Conservation (phyloP, 2,113 vertebrate species). For the Dinomys branickii region DNA sequence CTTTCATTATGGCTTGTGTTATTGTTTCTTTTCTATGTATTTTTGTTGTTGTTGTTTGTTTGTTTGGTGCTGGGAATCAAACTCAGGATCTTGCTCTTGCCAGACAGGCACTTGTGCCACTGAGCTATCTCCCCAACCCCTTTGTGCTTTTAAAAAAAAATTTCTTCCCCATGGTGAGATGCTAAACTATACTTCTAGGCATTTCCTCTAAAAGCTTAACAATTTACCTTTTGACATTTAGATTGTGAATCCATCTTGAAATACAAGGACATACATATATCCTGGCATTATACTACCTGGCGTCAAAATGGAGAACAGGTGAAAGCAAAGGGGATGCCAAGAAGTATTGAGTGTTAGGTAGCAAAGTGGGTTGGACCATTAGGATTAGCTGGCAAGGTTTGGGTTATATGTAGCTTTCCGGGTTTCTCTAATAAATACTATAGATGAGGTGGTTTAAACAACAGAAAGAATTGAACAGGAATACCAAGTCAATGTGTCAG, state of each 20-base stretch:
- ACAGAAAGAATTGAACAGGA: neutral
- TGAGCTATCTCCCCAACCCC: too few species aligned
- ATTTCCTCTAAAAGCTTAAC: neutral
- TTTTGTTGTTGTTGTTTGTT: too few species aligned
- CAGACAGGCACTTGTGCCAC: too few species aligned
- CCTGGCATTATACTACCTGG: neutral
- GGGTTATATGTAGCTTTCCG: neutral
- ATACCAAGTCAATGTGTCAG: neutral
- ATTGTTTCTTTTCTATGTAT: neutral
- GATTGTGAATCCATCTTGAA: neutral
- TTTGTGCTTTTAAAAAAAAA: neutral
- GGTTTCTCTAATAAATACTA: neutral
- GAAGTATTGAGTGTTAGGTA: neutral
- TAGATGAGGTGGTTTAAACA: neutral
- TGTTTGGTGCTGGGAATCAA: too few species aligned
- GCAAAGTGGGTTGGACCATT: neutral
- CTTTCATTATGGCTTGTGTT: neutral
- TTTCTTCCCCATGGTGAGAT: neutral
- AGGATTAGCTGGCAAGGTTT: neutral
- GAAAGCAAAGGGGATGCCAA: neutral
- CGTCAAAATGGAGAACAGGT: neutral
- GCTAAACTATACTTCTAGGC: neutral
- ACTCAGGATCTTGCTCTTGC: too few species aligned
- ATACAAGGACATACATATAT: neutral
- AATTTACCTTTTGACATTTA: neutral